Evolutionary conservation across 2,888 invertebrate genomes (phyloP).

Genomic region (Deilephila elpenor): DNA sequence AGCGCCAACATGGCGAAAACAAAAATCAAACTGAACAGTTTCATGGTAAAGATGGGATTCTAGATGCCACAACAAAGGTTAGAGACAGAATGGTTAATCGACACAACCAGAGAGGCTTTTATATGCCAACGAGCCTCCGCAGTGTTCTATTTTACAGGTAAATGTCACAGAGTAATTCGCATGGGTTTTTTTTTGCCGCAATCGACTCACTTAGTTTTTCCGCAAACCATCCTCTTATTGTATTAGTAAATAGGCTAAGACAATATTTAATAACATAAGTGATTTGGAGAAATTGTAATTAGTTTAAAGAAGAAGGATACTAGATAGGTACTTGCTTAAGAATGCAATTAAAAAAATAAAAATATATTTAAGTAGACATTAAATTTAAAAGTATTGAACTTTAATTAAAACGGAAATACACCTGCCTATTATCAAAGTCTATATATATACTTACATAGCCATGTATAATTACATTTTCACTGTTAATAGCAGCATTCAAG

Average conservation of each 20-base stretch:
- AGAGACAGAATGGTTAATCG: neutral
- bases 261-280: no score
- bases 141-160: neutral
- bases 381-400: no score
- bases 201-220: neutral
- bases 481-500: no score
- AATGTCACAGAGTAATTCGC: neutral
- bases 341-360: no score
- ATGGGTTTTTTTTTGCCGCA: constrained; percentile 13
- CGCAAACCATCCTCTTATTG: neutral
- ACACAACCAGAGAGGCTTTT: neutral
- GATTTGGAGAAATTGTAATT: no score
- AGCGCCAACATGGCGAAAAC: constrained; percentile 47
- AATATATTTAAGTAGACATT: no score
- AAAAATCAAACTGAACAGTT: constrained; percentile 48
- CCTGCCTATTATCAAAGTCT: no score
- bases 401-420: no score
- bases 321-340: no score
- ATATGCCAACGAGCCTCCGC: neutral
- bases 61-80: neutral
- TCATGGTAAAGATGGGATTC: constrained; percentile 42
- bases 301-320: no score
- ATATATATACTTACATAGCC: no score
- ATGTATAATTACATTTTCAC: no score
- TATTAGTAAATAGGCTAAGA: neutral